Evolutionary conservation across 2,888 invertebrate species (phyloP), one percentile per base, ranked within the genome.

Genomic region (Lacanobia oleracea): DNA sequence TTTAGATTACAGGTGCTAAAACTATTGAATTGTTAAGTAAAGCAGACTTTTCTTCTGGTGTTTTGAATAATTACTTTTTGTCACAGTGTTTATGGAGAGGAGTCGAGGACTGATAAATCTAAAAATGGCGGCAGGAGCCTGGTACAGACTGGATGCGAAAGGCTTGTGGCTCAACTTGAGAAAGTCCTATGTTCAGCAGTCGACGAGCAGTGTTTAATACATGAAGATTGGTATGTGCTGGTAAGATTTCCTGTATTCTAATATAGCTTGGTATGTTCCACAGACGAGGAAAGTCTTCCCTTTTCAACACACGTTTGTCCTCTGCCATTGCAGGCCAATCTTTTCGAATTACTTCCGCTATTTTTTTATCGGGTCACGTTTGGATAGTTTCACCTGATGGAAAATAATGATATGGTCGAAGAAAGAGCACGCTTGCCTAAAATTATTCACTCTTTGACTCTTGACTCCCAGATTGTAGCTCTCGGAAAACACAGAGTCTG

Each of bases 1-100:
- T 66, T 53, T 54, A 53, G 12, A 43, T 40, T 53, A 37, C 50
- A 79, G 60, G 77, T 77, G 67, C 6, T 48, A 27, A 59, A 51
- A 45, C 73, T 50, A n/a, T 40, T 56, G 16, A 40, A 50, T 51
- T 12, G 18, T 23, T 16, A 21, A 45, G n/a, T 43, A 14, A 71
- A 18, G 37, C 33, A 43, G 33, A 40, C 7, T 18, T 59, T 18
- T 21, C 7, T 33, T 60, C 16, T 1, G 18, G 56, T 48, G 8
- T 48, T 18, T 7, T 48, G 7, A 48, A 48, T 48, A 16, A 7
- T 18, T 0, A 2, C 0, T 7, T 54, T 54, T 54, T 23, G 23
- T 27, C 2, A 23, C 23, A 53, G 2, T 53, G 12, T 27, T 2
- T 27, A 18, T 18, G 6, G 4, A 27, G 27, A 27, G 27, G 27